A percentile compares a stretch with the other conserved stretches of the same genome.
These are phyloP conservation scores for Scaptomyza graminum DNA, from an alignment of 1,140 invertebrate species.

Conservation along the genomic window DNA sequence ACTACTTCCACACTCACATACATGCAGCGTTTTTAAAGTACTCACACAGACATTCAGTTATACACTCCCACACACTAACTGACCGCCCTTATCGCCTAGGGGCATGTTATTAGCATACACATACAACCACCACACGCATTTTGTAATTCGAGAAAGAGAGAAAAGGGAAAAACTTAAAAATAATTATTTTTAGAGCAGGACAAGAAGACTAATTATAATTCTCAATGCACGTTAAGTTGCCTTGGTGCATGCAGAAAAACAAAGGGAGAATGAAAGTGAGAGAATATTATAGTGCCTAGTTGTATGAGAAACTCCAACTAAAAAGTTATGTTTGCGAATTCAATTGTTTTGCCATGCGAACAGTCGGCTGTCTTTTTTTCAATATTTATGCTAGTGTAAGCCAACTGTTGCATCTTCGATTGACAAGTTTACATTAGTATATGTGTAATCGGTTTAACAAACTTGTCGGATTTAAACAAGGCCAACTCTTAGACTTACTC, in stretches of 20 bases:
- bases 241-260: background rate
- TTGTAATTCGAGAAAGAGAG: constrained; percentile 9
- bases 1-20: constrained; percentile 61
- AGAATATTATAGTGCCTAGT: constrained; percentile 23
- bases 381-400: background rate
- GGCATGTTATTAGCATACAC: constrained; percentile 39
- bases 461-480: no score
- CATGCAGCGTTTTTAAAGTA: constrained; percentile 56
- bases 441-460: no score
- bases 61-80: constrained; percentile 17
- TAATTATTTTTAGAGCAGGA: constrained; percentile 74
- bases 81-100: constrained; percentile 2
- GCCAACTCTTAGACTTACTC: background rate
- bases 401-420: no score
- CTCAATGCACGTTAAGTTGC: constrained; percentile 22
- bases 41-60: constrained; percentile 23
- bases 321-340: constrained; percentile 6
- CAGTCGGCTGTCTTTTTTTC: background rate
- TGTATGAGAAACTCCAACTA: background rate
- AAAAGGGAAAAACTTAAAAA: constrained; percentile 35
- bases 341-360: background rate
- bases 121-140: constrained; percentile 48
- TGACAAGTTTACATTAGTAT: no score
- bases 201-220: constrained; percentile 53
- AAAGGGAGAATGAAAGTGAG: background rate